Evolutionary conservation across 2,797 vertebrate species (phyloP).

Genomic region (Ctenochaetus hawaiiensis): DNA sequence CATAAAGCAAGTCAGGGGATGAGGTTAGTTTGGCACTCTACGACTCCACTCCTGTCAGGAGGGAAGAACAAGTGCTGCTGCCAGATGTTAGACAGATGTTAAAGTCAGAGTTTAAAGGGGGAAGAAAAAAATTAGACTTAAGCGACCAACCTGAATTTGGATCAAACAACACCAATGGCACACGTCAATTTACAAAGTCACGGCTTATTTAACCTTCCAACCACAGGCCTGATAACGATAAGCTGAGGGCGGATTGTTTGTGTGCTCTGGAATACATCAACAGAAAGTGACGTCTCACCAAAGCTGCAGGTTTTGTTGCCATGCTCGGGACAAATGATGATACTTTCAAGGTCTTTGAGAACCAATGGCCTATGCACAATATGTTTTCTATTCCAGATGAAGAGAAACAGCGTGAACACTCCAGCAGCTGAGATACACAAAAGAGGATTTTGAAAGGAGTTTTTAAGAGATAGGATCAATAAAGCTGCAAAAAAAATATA

Average conservation of each 20-base stretch:
- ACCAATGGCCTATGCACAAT: slow-evolving; percentile 12
- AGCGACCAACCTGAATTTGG: slow-evolving; percentile 36
- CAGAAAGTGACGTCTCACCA: slow-evolving; percentile 14
- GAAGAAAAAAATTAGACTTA: slow-evolving; percentile 11
- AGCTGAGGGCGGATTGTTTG: slow-evolving; percentile 33
- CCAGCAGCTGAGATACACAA: not conserved
- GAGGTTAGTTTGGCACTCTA: slow-evolving; percentile 44
- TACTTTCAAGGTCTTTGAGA: slow-evolving; percentile 30
- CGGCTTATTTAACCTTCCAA: slow-evolving; percentile 56
- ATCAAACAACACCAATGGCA: slow-evolving; percentile 53
- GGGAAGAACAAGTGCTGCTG: slow-evolving; percentile 37
- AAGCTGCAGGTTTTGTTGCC: slow-evolving; percentile 18
- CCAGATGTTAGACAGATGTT: slow-evolving; percentile 80
- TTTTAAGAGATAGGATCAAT: not conserved
- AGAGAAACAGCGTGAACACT: slow-evolving; percentile 14
- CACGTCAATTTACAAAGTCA: slow-evolving; percentile 50
- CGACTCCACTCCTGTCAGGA: slow-evolving; percentile 48
- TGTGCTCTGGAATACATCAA: slow-evolving; percentile 47
- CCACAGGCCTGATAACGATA: slow-evolving; percentile 34
- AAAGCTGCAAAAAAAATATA: not conserved
- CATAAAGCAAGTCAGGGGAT: slow-evolving; percentile 45
- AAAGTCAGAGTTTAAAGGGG: slow-evolving; percentile 22
- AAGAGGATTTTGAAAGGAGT: not conserved
- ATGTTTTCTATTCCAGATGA: slow-evolving; percentile 34
- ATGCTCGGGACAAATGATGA: slow-evolving; percentile 45